phyloP scores from a whole-genome alignment of 2,113 vertebrate genomes.

The Collichthys lucidus region DNA sequence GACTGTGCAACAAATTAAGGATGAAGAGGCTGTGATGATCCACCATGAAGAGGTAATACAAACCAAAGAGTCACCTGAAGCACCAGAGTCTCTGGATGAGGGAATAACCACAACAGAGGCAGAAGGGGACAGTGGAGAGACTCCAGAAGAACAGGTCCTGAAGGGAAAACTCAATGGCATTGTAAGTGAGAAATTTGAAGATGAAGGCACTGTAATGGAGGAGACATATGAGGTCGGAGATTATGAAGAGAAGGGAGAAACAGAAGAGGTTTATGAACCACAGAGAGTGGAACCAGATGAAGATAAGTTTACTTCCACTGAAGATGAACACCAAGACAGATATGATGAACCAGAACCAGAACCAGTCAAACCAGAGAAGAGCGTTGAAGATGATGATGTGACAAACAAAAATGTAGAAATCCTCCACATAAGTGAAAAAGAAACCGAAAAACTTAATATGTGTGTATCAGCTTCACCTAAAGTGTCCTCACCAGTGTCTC shows the following conservation, averaged over 20 bases:
- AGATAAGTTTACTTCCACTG: conserved; percentile 49
- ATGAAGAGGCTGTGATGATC: conserved; percentile 79
- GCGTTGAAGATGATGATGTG: conserved; percentile 80
- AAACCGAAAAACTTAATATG: conserved; percentile 81
- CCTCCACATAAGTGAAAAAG: conserved; percentile 77
- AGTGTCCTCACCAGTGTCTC: conserved; percentile 85
- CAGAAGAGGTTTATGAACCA: conserved; percentile 90
- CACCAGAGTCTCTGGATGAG: conserved; percentile 91
- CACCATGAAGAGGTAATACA: conserved; percentile 82
- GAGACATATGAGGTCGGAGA: conserved; percentile 91
- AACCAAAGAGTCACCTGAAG: conserved; percentile 88
- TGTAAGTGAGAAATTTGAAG: conserved; percentile 90
- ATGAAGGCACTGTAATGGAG: conserved; percentile 93
- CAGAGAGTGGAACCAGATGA: conserved; percentile 81
- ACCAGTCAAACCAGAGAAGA: conserved; percentile 32
- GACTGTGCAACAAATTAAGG: conserved; percentile 77
- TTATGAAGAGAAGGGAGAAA: conserved; percentile 94
- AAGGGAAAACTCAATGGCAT: conserved; percentile 87
- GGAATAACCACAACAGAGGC: conserved; percentile 94
- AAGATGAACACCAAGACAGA: conserved; percentile 70
- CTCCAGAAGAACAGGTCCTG: conserved; percentile 89
- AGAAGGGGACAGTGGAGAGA: conserved; percentile 91
- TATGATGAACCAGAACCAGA: conserved; percentile 53
- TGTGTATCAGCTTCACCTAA: conserved; percentile 82
- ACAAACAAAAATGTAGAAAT: conserved; percentile 72